Evolutionary conservation across 1,140 invertebrate genomes (phyloP).

Genomic region (Drosophila teissieri): DNA sequence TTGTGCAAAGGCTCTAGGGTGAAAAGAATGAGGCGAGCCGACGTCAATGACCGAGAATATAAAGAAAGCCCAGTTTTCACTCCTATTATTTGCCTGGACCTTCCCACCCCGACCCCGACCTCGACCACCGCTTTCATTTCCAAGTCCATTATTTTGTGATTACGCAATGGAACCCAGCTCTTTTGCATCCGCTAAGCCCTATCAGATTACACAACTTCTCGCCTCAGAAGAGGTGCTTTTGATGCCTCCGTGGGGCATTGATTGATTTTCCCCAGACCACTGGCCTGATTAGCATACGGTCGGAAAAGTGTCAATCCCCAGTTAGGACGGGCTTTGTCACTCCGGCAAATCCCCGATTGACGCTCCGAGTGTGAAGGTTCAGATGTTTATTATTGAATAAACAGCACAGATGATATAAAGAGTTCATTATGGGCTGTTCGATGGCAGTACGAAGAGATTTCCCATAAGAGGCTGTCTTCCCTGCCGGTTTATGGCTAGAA

Average conservation of each 20-base stretch:
- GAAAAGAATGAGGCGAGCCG: background rate
- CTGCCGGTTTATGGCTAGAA: conserved; percentile 44
- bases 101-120: conserved; percentile 11
- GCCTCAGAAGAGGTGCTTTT: conserved; percentile 55
- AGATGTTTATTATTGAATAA: conserved; percentile 35
- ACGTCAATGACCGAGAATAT: background rate
- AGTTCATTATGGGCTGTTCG: conserved; percentile 55
- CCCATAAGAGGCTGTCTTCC: conserved; percentile 43
- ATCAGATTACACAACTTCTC: conserved; percentile 73
- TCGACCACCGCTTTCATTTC: conserved; percentile 40
- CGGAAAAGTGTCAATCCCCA: conserved; percentile 41
- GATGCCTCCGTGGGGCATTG: conserved; percentile 45
- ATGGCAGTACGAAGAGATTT: conserved; percentile 31
- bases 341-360: conserved; percentile 55
- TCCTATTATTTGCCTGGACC: conserved; percentile 6
- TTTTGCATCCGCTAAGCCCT: conserved; percentile 45
- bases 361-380: conserved; percentile 49
- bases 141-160: conserved; percentile 52
- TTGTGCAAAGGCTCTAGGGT: conserved; percentile 17
- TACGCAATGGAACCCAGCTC: conserved; percentile 43
- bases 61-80: background rate
- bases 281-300: conserved; percentile 62
- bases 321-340: conserved; percentile 33
- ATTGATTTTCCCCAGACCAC: conserved; percentile 59
- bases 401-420: conserved; percentile 43